A percentile compares a stretch with the other conserved stretches of the same genome.
Evolutionary conservation across 2,888 invertebrate genomes (phyloP).

Genomic region (Dendrolimus houi): DNA sequence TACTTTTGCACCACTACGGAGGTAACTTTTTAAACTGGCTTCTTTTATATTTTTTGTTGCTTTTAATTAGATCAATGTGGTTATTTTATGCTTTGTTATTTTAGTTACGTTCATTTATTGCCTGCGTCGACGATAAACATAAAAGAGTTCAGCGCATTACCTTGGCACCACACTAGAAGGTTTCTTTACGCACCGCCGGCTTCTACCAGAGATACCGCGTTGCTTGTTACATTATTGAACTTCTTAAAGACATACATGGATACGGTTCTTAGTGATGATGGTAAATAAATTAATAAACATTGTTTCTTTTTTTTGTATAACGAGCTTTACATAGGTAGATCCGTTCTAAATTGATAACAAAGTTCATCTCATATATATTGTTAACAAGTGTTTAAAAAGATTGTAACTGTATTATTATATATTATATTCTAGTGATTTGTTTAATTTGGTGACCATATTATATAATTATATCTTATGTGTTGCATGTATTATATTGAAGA

Average conservation of each 20-base stretch:
- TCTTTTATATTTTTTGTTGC: not conserved
- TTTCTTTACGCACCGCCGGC: slow-evolving; percentile 80
- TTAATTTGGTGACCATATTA: too few relatives aligned
- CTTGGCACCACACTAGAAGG: slow-evolving; percentile 79
- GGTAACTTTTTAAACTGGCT: too few relatives aligned
- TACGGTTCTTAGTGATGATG: slow-evolving; percentile 31
- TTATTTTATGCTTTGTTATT: slow-evolving; percentile 4
- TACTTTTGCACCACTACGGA: too few relatives aligned
- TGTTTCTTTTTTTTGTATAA: not conserved
- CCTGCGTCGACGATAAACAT: slow-evolving; percentile 31
- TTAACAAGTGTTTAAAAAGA: too few relatives aligned
- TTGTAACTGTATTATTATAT: too few relatives aligned
- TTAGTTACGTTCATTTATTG: slow-evolving; percentile 62
- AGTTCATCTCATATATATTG: too few relatives aligned
- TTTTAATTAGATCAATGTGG: too few relatives aligned
- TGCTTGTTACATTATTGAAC: slow-evolving; percentile 68
- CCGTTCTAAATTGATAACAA: too few relatives aligned
- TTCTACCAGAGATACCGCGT: slow-evolving; percentile 76
- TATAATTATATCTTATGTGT: too few relatives aligned
- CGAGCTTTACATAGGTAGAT: too few relatives aligned
- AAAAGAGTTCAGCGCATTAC: slow-evolving; percentile 55
- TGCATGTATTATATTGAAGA: too few relatives aligned
- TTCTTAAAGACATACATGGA: slow-evolving; percentile 54
- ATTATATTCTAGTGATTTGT: too few relatives aligned
- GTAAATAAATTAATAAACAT: slow-evolving; percentile 25